These are phyloP conservation scores for Eupithecia subfuscata DNA, from an alignment of 2,888 invertebrate genomes.

Conservation along the genomic window DNA sequence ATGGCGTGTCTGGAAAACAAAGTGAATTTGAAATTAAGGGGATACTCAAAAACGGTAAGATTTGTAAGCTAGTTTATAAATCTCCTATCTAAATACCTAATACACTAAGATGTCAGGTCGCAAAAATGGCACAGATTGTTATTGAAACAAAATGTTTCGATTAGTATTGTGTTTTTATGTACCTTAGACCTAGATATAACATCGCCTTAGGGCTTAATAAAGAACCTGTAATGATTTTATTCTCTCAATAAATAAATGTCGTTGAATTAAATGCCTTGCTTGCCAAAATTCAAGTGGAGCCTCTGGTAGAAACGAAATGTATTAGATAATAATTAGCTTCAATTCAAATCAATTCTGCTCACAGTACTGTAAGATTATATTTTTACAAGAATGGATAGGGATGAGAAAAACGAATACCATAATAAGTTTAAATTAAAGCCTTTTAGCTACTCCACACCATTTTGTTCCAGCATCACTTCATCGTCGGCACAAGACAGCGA, in stretches of 20 bases:
- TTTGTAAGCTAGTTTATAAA: background rate
- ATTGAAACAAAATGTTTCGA: too few relatives aligned
- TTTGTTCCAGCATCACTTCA: constrained; percentile 57
- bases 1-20: background rate
- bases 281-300: background rate
- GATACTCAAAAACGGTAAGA: too few relatives aligned
- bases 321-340: background rate
- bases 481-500: constrained; percentile 70
- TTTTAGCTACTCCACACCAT: constrained; percentile 46
- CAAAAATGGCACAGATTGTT: too few relatives aligned
- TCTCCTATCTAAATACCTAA: background rate
- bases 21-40: background rate
- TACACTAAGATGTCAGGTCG: too few relatives aligned
- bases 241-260: too few relatives aligned
- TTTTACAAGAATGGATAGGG: background rate
- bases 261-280: background rate
- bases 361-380: background rate
- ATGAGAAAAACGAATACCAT: background rate
- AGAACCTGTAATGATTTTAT: too few relatives aligned
- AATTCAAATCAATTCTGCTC: background rate
- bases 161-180: too few relatives aligned
- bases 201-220: too few relatives aligned
- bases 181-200: too few relatives aligned
- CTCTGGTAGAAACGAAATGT: background rate
- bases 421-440: background rate